Conservation (phyloP, 1,140 invertebrate species). For the Orussus abietinus region DNA sequence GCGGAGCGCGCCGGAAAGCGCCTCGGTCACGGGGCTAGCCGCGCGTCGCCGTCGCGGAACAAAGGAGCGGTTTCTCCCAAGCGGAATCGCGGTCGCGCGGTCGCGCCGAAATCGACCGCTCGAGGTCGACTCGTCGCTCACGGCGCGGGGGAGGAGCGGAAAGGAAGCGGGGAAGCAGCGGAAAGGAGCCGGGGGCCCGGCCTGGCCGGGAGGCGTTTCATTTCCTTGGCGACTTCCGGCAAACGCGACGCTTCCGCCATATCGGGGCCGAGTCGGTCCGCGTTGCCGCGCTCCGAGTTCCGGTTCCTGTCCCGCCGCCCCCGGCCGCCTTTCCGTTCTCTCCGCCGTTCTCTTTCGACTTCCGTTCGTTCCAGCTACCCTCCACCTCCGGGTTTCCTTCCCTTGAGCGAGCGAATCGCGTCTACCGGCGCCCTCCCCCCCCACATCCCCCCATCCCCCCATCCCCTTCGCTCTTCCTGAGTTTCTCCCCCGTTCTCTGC, state of each 20-base stretch:
- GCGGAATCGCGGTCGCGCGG: too few species aligned
- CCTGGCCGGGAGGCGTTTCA: conserved; percentile 42
- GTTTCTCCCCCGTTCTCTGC: background rate
- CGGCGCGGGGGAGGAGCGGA: conserved; percentile 4
- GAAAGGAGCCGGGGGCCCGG: conserved; percentile 18
- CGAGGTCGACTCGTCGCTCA: too few species aligned
- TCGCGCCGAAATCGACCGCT: too few species aligned
- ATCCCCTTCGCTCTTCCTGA: background rate
- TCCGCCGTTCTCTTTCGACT: conserved; percentile 33
- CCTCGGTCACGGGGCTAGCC: too few species aligned
- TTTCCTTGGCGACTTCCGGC: conserved; percentile 52
- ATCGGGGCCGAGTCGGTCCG: conserved; percentile 37
- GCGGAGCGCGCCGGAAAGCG: too few species aligned
- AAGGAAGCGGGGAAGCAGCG: conserved; percentile 2
- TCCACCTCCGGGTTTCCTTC: conserved; percentile 8
- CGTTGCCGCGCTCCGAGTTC: conserved; percentile 30
- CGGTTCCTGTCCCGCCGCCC: conserved; percentile 32
- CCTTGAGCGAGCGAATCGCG: too few species aligned
- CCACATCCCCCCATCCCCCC: conserved; percentile 8
- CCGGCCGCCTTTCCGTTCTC: conserved; percentile 31
- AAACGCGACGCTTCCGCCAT: conserved; percentile 52
- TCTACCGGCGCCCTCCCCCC: conserved; percentile 21
- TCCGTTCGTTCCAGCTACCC: conserved; percentile 34
- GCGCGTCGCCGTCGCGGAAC: too few species aligned
- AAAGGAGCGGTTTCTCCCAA: too few species aligned